These are phyloP conservation scores for Bradysia coprophila DNA, from an alignment of 1,140 invertebrate species.

Conservation along the genomic window DNA sequence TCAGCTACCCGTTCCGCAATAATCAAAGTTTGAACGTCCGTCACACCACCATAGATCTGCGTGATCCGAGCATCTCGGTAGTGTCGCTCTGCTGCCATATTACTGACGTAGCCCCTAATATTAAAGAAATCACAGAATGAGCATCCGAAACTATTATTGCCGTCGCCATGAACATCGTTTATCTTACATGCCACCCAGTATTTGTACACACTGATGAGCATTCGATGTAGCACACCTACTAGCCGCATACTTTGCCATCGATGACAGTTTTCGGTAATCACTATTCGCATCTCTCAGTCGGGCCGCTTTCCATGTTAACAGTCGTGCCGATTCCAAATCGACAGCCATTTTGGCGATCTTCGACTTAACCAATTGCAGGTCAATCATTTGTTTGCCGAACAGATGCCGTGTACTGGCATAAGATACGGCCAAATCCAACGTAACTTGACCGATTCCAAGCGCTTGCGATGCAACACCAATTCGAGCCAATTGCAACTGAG, in stretches of 20 bases:
- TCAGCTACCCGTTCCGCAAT: constrained; percentile 37
- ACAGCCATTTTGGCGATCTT: constrained; percentile 60
- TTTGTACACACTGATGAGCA: constrained; percentile 70
- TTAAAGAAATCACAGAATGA: too few species aligned
- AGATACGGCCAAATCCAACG: constrained; percentile 67
- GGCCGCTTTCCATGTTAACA: constrained; percentile 57
- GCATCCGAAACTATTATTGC: too few species aligned
- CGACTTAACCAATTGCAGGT: constrained; percentile 47
- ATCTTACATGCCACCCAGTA: constrained; percentile 71
- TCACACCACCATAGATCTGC: constrained; percentile 77
- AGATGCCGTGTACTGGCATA: constrained; percentile 63
- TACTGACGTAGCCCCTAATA: constrained; percentile 70
- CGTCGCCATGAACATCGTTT: too few species aligned
- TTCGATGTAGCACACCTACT: constrained; percentile 68
- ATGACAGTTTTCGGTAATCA: constrained; percentile 27
- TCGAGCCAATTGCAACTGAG: constrained; percentile 46
- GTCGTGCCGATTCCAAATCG: constrained; percentile 52
- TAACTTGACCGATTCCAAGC: constrained; percentile 58
- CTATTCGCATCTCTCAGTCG: constrained; percentile 33
- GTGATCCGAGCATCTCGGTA: constrained; percentile 73
- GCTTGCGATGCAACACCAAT: constrained; percentile 74
- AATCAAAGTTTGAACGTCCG: constrained; percentile 78
- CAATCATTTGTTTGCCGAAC: constrained; percentile 61
- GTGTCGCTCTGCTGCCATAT: constrained; percentile 77
- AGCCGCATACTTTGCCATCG: constrained; percentile 79